Evolutionary conservation across 2,888 invertebrate species (phyloP).

Genomic region (Ophion ventricosus): DNA sequence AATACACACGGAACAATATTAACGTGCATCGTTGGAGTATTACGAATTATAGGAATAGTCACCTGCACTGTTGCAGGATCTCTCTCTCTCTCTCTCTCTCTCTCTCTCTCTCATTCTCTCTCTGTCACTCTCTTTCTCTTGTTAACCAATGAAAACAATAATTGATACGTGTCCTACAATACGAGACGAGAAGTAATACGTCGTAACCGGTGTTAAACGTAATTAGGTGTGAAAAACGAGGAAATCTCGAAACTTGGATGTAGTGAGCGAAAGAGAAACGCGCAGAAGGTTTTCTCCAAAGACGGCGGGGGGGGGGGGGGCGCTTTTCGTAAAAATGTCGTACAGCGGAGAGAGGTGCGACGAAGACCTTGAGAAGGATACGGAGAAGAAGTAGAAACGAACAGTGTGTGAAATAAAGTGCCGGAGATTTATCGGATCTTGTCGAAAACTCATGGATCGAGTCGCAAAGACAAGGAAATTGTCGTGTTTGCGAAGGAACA

Average conservation of each 20-base stretch:
- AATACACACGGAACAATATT: conserved; percentile 25
- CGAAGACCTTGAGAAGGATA: neutral
- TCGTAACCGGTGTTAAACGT: conserved; percentile 66
- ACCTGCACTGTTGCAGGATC: conserved; percentile 47
- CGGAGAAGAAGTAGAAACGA: neutral
- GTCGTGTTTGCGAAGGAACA: conserved; percentile 29
- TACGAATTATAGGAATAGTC: conserved; percentile 59
- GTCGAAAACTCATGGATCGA: conserved; percentile 19
- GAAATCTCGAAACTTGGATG: conserved; percentile 51
- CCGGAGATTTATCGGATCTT: no score
- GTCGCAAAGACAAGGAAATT: conserved; percentile 13
- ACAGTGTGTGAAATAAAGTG: no score
- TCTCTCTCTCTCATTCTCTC: conserved; percentile 34
- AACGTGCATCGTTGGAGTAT: conserved; percentile 51
- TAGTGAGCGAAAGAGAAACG: conserved; percentile 28
- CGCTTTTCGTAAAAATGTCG: conserved; percentile 4
- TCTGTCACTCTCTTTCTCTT: conserved; percentile 39
- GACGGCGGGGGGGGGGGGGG: no score
- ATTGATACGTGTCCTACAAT: conserved; percentile 68
- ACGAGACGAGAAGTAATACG: conserved; percentile 57
- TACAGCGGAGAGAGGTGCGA: conserved; percentile 13
- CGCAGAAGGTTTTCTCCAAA: neutral
- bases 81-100: conserved; percentile 7
- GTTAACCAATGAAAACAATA: conserved; percentile 65
- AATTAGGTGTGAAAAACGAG: conserved; percentile 55